A percentile compares a stretch with the other conserved stretches of the same genome.
These are phyloP conservation scores for Eulemur coronatus DNA, from an alignment of 2,797 vertebrate species.

Conservation along the genomic window DNA sequence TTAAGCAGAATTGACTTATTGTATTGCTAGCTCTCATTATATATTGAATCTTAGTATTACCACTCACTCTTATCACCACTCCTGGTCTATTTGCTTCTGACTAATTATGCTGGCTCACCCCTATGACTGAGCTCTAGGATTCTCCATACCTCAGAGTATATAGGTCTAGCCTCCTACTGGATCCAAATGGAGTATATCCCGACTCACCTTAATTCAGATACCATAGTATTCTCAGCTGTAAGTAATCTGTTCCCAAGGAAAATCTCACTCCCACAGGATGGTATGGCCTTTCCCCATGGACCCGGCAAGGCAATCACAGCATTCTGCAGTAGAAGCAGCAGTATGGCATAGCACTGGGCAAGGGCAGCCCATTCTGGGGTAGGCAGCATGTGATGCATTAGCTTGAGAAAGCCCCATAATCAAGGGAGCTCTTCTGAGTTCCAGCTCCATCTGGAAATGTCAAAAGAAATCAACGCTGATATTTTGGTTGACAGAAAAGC, in stretches of 20 bases:
- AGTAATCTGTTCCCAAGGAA: background rate
- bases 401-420: background rate
- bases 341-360: accelerated
- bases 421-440: background rate
- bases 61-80: background rate
- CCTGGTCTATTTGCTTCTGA: background rate
- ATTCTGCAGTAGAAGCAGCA: background rate
- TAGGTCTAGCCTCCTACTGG: background rate
- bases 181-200: background rate
- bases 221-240: background rate
- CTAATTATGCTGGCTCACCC: background rate
- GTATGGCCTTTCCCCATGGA: accelerated
- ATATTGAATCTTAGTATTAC: background rate
- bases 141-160: background rate
- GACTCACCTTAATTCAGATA: background rate
- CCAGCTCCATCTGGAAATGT: background rate
- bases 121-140: background rate
- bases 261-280: accelerated
- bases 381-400: too few species aligned
- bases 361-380: background rate
- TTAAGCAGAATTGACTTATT: background rate
- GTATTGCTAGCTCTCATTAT: background rate
- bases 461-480: background rate
- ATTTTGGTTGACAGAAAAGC: background rate
- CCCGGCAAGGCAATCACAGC: background rate